Base-by-base conservation (phyloP, 2,113 vertebrate species). In the Perca schrenkii region DNA sequence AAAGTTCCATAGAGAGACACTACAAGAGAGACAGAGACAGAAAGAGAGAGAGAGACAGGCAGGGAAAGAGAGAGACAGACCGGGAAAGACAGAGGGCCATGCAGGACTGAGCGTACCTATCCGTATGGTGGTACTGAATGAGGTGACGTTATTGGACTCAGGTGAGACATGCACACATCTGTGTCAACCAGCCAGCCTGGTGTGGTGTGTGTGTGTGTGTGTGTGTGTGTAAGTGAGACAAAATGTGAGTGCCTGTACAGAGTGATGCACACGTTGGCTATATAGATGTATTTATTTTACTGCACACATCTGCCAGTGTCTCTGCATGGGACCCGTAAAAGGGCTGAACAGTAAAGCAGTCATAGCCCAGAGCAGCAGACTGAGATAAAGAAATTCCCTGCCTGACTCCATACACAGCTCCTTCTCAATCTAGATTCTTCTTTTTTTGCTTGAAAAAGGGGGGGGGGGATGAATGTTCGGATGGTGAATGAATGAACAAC, bases 301-400 rank as follows among this genome's bases (percentile, higher is more conserved):
- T 95, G 96, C 94, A 90, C 95, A 96, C 96, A 98, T 96, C 97
- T 98, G 97, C 96, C 96, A 95, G 94, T 93, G 88, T 91, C 93
- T 96, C 95, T 98, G 92, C 96, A 86, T 95, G 97, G 96, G 97
- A 96, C 94, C 96, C 83, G 95, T 98, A 97, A 96, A 97, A 94
- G 94, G 95, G 94, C 80, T 77, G 58, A 90, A 85, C 92, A 94
- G 96, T 95, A 95, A 91, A 92, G 94, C 95, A 96, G 96, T 96
- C 96, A 92, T 96, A 97, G 96, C 89, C 74, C 68, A 94, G 94
- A 95, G 95, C 95, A 94, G 96, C 81, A 96, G 96, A 71, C 70
- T 50, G 74, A 80, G 69, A 79, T 85, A 95, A 95, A 96, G 95
- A 95, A 94, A 95, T 94, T 96, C 73, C 62, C 71, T 1, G 16